Evolutionary conservation across 2,797 vertebrate genomes (phyloP), one percentile per base, ranked within the genome.

Genomic region (Danionella dracula): DNA sequence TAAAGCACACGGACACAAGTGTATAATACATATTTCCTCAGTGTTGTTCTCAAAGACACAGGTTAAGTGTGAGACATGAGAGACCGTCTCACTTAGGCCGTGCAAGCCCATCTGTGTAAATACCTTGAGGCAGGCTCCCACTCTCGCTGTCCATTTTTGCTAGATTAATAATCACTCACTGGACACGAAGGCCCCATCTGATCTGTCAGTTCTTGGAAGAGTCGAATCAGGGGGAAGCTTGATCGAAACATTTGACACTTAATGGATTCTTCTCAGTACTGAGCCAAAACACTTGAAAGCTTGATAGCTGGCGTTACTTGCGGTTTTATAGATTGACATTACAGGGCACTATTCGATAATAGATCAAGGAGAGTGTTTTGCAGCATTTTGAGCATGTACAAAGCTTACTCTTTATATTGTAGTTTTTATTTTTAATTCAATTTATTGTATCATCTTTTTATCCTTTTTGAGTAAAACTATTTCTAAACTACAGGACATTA

Each of bases 261-360:
- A 61, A 60, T 68, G 65, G 58, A 53, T 66, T 66, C 29, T 48
- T 70, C 40, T 37, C 38, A 37, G 63, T 10, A 8, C 34, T 20
- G 49, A 53, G 16, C 41, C 61, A 58, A 44, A 57, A 35, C 56
- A 65, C 44, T 65, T 29, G 20, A 8, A 20, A 15, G 20, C 40
- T 70, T 70, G 54, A 64, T 50, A 49, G 37, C 46, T 37, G 21
- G 21, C 21, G 8, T 20, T 58, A 40, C 32, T 37, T 50, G 7
- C 49, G 21, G 32, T 15, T 20, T 51, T 54, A 38, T 59, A 31
- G 50, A 59, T 59, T 8, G 54, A 23, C 37, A 54, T 45, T 54
- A 29, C 29, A 35, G 29, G 40, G 19, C 10, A 35, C 53, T 65
- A 17, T 27, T 29, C 11, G 41, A 55, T 66, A 55, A 66, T 46